Conservation (phyloP, 2,113 vertebrate genomes). For the Jaculus jaculus region DNA sequence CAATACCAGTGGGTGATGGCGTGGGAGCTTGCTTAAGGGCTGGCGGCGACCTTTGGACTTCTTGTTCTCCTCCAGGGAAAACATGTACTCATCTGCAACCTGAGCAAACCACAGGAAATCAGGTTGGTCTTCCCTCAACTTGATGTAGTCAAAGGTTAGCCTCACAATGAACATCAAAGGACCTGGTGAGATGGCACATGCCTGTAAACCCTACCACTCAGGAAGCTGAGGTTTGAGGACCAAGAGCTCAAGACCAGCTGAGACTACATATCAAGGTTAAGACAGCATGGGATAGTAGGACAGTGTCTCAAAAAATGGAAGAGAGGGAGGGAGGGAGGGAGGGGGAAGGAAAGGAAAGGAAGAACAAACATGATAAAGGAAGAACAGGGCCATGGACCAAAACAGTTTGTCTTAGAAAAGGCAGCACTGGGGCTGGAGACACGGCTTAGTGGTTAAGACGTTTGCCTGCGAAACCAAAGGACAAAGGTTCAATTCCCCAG, state of each 20-base stretch:
- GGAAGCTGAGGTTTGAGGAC: background rate
- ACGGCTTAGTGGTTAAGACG: too few relatives aligned
- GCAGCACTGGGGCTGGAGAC: too few relatives aligned
- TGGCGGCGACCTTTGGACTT: slow-evolving; percentile 92
- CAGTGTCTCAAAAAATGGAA: background rate
- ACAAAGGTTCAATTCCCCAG: too few relatives aligned
- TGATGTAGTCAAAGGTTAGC: background rate
- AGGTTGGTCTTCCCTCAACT: background rate
- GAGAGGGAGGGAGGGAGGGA: too few relatives aligned
- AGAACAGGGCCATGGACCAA: background rate
- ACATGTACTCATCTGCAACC: slow-evolving; percentile 88
- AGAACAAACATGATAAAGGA: background rate
- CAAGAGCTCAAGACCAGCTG: background rate
- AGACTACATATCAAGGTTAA: background rate
- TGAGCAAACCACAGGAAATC: slow-evolving; percentile 74
- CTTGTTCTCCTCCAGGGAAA: slow-evolving; percentile 88
- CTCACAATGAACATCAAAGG: background rate
- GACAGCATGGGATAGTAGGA: background rate
- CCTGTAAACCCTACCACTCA: too few relatives aligned
- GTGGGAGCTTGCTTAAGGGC: slow-evolving; percentile 91
- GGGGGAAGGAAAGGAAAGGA: background rate
- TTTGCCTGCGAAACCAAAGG: too few relatives aligned
- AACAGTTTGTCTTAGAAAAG: too few relatives aligned
- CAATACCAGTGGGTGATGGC: slow-evolving; percentile 92
- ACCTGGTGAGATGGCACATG: background rate